Evolutionary conservation across 2,797 vertebrate species (phyloP).

Genomic region (Diglossa cyanea): DNA sequence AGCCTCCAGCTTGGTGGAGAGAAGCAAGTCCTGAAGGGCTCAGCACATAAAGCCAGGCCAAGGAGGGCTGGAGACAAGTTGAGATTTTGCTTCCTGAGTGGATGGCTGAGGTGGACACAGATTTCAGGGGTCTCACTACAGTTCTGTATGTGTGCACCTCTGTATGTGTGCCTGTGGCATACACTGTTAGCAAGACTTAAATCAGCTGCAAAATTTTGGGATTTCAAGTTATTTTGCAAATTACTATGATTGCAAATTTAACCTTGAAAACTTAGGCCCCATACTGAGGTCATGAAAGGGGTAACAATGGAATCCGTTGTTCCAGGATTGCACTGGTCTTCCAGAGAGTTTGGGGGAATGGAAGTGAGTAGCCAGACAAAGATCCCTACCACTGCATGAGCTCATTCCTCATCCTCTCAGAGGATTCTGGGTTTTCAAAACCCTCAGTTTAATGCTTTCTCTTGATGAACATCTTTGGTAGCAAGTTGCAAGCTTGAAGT

Average conservation of each 20-base stretch:
- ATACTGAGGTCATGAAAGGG: background rate
- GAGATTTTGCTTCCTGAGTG: background rate
- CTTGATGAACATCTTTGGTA: background rate
- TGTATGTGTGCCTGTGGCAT: background rate
- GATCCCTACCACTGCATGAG: background rate
- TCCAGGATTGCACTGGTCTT: background rate
- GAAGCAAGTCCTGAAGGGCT: background rate
- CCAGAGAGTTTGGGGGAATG: background rate
- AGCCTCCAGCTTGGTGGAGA: fast-evolving
- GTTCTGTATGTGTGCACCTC: background rate
- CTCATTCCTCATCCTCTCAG: background rate
- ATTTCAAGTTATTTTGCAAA: background rate
- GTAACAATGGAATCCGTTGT: fast-evolving
- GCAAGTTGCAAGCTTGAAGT: background rate
- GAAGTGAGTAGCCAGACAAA: background rate
- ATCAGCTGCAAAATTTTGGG: background rate
- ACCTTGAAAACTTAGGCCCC: background rate
- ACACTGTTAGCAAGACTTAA: background rate
- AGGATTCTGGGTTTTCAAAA: background rate
- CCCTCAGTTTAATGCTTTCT: background rate
- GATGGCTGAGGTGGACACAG: background rate
- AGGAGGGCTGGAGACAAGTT: background rate
- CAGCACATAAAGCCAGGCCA: background rate
- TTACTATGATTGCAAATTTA: background rate
- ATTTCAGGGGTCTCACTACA: background rate